Percentiles rank a stretch among this genome's conserved stretches.
Evolutionary conservation across 1,140 invertebrate species (phyloP).

Genomic region (Drosophila bifasciata): DNA sequence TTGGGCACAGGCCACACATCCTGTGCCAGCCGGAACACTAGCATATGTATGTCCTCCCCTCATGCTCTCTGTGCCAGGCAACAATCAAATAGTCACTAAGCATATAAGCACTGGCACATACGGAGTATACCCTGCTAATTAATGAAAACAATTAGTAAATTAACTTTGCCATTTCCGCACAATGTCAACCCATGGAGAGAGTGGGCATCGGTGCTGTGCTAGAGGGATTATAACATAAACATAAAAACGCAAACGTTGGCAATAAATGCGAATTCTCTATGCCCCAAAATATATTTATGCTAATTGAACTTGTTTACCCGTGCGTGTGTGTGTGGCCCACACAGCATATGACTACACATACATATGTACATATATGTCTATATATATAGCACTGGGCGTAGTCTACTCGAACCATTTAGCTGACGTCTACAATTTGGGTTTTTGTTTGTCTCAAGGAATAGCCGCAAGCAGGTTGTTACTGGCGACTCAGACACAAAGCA

Average conservation of each 20-base stretch:
- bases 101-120: slow-evolving; percentile 50
- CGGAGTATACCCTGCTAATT: slow-evolving; percentile 51
- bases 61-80: not conserved
- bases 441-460: slow-evolving; percentile 62
- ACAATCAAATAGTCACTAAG: slow-evolving; percentile 54
- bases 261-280: slow-evolving; percentile 72
- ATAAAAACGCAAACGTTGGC: slow-evolving; percentile 78
- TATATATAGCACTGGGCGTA: slow-evolving; percentile 6
- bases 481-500: slow-evolving; percentile 12
- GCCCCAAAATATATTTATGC: slow-evolving; percentile 73
- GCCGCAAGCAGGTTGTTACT: slow-evolving; percentile 62
- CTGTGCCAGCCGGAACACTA: not conserved
- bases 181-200: slow-evolving; percentile 50
- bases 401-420: slow-evolving; percentile 48
- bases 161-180: slow-evolving; percentile 64
- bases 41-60: slow-evolving; percentile 22
- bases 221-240: slow-evolving; percentile 65
- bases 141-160: slow-evolving; percentile 82
- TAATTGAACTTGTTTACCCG: slow-evolving; percentile 80
- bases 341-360: slow-evolving; percentile 33
- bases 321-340: slow-evolving; percentile 70
- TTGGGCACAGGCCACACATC: slow-evolving; percentile 38
- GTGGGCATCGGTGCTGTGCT: slow-evolving; percentile 22
- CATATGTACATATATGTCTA: slow-evolving; percentile 7
- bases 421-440: slow-evolving; percentile 72